Base-by-base conservation (phyloP, 2,797 vertebrate species). In the Hylomyscus alleni region DNA sequence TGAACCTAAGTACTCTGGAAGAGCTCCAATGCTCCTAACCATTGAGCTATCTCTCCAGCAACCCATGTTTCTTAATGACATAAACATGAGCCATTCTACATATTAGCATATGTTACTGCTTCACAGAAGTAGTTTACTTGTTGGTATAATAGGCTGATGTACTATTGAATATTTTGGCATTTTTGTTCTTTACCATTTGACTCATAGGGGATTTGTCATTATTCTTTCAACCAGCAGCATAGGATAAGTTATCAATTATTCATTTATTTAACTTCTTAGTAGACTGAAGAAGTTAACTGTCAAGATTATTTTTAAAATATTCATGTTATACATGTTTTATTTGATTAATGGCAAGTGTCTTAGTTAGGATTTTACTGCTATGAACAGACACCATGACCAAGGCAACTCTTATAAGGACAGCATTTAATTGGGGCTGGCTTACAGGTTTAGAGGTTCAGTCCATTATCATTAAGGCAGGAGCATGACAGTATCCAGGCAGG, bases 61-160 rank as follows among this genome's bases (percentile, higher is more conserved):
- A 69, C 65, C 65, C 65, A 69, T 69, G 65, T 69, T 69, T n/a
- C 34, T 69, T 69, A 69, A n/a, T 69, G 67, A 69, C 67, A 69
- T n/a, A 69, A 69, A 65, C 94, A 81, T 40, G 69, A 97, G 88
- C 91, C 62, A 47, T 97, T 98, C 80, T 98, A 98, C 97, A 95
- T 98, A 97, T 97, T 97, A 95, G 93, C 97, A 84, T 98, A 97
- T 93, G 88, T 98, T 98, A 96, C 97, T 93, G 37, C 93, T 96
- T 83, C 19, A 1, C 78, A 93, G 89, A 97, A 52, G 62, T 3
- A 54, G 67, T n/a, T 69, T n/a, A 69, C 34, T 69, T 69, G 34
- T 67, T 67, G 65, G 65, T 34, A 67, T 67, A n/a, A 69, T 34
- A 69, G 65, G 67, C 34, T 69, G 67, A 69, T 69, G 67, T 31